Conservation (phyloP, 1,140 invertebrate genomes). For the Drosophila repleta region DNA sequence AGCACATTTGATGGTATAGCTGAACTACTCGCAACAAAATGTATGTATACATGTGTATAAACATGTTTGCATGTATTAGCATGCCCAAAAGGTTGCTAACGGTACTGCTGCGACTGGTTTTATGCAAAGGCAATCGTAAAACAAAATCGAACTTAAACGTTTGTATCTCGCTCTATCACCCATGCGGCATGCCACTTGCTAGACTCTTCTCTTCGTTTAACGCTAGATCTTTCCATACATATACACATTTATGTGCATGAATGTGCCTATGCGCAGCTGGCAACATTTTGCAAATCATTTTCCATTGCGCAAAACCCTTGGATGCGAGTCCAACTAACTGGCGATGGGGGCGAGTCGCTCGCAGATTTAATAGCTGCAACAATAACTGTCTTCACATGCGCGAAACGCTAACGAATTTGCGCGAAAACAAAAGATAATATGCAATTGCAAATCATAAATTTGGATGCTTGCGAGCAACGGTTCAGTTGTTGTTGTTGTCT, state of each 20-base stretch:
- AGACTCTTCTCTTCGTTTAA: background rate
- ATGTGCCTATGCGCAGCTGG: constrained; percentile 26
- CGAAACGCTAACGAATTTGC: constrained; percentile 26
- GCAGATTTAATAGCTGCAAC: constrained; percentile 27
- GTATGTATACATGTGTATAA: constrained; percentile 16
- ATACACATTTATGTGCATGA: no score
- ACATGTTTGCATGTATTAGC: constrained; percentile 21
- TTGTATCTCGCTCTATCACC: constrained; percentile 5
- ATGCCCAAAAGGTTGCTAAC: constrained; percentile 41
- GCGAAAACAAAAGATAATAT: constrained; percentile 10
- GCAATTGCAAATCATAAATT: constrained; percentile 47
- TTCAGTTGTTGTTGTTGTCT: background rate
- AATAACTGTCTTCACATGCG: constrained; percentile 23
- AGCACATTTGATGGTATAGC: background rate
- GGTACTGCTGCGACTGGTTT: constrained; percentile 57
- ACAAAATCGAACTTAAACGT: constrained; percentile 4
- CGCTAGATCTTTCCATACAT: background rate
- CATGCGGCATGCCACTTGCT: background rate
- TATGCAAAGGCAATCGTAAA: constrained; percentile 4
- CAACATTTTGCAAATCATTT: constrained; percentile 78
- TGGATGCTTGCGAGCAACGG: constrained; percentile 38
- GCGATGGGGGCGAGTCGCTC: constrained; percentile 15
- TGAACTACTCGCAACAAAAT: background rate
- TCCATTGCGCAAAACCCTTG: constrained; percentile 76
- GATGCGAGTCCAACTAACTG: constrained; percentile 51